phyloP scores from a whole-genome alignment of 2,888 invertebrate genomes.

The Branchipolynoe longqiensis region DNA sequence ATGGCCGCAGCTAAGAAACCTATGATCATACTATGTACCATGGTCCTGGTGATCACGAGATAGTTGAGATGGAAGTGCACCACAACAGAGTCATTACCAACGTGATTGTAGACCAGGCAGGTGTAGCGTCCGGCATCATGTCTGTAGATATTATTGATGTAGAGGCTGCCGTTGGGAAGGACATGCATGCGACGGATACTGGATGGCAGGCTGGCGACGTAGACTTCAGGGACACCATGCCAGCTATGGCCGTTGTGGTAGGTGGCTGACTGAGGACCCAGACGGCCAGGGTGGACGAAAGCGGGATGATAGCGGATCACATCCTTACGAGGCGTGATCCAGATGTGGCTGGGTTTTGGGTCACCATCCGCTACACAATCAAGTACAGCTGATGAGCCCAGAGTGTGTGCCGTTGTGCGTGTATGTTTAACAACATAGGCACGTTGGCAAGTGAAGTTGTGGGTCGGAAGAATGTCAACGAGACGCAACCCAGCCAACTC shows the following conservation, averaged over 20 bases:
- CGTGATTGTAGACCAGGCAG: slow-evolving; percentile 92
- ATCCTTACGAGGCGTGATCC: slow-evolving; percentile 84
- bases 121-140: slow-evolving; percentile 90
- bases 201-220: slow-evolving; percentile 64
- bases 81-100: slow-evolving; percentile 89
- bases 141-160: slow-evolving; percentile 86
- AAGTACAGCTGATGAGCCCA: slow-evolving; percentile 86
- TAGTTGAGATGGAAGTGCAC: slow-evolving; percentile 88
- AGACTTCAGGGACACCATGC: slow-evolving; percentile 68
- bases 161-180: slow-evolving; percentile 90
- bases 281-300: slow-evolving; percentile 70
- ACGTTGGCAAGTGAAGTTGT: slow-evolving; percentile 87
- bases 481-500: slow-evolving; percentile 32
- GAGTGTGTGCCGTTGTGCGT: slow-evolving; percentile 76
- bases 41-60: slow-evolving; percentile 90
- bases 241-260: slow-evolving; percentile 73
- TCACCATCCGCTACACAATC: slow-evolving; percentile 90
- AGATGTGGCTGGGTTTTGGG: slow-evolving; percentile 90
- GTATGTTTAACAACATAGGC: slow-evolving; percentile 82
- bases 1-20: slow-evolving; percentile 90
- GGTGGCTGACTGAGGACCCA: slow-evolving; percentile 67
- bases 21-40: slow-evolving; percentile 91
- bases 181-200: slow-evolving; percentile 84
- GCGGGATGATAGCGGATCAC: slow-evolving; percentile 68
- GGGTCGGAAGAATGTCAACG: slow-evolving; percentile 57